Evolutionary conservation across 2,113 vertebrate species (phyloP), one percentile per base, ranked within the genome.

Genomic region (Artemisiospiza belli): DNA sequence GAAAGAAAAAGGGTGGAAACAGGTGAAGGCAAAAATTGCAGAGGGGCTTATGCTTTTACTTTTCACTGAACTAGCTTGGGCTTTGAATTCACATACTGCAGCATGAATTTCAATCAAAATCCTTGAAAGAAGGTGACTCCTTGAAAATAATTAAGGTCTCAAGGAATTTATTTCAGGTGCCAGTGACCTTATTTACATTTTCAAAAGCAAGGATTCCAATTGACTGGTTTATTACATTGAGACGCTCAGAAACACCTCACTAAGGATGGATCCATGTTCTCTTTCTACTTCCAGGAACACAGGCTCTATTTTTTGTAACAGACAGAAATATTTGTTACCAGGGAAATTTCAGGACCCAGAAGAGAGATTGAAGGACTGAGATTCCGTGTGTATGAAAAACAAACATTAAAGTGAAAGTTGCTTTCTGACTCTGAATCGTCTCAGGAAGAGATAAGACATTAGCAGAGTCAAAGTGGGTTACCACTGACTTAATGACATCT

Each of bases 111-210:
- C 83, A 94, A 77, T 83, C 59, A 88, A 83, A 92, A 83, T 80
- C 82, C 59, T 86, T 67, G 64, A 63, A 95, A 85, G 63, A 58
- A 79, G 23, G 44, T 70, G 46, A 54, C 52, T 80, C 12, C 33
- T 88, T 63, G 88, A 79, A 91, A 92, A 78, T 35, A 70, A 16
- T 76, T 67, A 85, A 85, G 75, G 51, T 28, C 52, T 87, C 35
- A 67, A 70, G 59, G 84, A 88, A 31, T 85, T 73, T 94, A 58
- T 92, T 93, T 95, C 59, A 80, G 76, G 61, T 87, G 35, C 44
- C 28, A 33, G n/a, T 63, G 75, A 90, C 69, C 41, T 83, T 88
- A 92, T 75, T 96, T 94, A 78, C 67, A 93, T 92, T 95, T 96
- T 83, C 75, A 85, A 79, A 91, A 85, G 17, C 2, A 3, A 75